These are phyloP conservation scores for Rhynchomys soricoides DNA, from an alignment of 2,113 vertebrate genomes.

Conservation along the genomic window DNA sequence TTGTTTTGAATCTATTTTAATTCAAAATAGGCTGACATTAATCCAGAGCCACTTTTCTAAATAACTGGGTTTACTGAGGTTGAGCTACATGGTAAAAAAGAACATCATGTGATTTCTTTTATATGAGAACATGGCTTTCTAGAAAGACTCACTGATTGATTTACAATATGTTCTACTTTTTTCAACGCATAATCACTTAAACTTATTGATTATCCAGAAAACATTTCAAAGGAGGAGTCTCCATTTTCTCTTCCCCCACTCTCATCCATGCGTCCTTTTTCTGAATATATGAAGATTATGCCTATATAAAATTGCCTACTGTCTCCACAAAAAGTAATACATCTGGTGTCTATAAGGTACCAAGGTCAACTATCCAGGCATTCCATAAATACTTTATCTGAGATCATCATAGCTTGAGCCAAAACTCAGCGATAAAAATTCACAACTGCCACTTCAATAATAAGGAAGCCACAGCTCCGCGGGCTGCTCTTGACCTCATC, in stretches of 20 bases:
- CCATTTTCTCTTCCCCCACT: neutral
- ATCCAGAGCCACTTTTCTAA: conserved; percentile 48
- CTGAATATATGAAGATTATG: conserved; percentile 62
- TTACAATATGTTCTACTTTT: conserved; percentile 67
- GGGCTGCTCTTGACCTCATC: neutral
- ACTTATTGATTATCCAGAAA: conserved; percentile 47
- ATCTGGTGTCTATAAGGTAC: conserved; percentile 58
- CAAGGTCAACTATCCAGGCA: conserved; percentile 67
- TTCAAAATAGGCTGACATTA: conserved; percentile 16
- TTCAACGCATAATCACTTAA: conserved; percentile 60
- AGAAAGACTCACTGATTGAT: conserved; percentile 70
- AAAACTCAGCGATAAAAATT: conserved; percentile 49
- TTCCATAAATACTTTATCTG: conserved; percentile 66
- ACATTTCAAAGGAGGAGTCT: conserved; percentile 33
- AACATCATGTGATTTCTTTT: conserved; percentile 57
- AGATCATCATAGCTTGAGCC: conserved; percentile 25
- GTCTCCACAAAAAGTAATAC: conserved; percentile 51
- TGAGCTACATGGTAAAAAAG: conserved; percentile 60
- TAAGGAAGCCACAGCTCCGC: neutral
- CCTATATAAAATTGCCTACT: conserved; percentile 27
- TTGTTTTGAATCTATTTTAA: neutral
- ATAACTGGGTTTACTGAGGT: conserved; percentile 26
- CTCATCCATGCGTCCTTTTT: neutral
- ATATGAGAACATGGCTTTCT: neutral
- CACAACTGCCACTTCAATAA: neutral